Evolutionary conservation across 2,888 invertebrate species (phyloP).

Genomic region (Cancer borealis): DNA sequence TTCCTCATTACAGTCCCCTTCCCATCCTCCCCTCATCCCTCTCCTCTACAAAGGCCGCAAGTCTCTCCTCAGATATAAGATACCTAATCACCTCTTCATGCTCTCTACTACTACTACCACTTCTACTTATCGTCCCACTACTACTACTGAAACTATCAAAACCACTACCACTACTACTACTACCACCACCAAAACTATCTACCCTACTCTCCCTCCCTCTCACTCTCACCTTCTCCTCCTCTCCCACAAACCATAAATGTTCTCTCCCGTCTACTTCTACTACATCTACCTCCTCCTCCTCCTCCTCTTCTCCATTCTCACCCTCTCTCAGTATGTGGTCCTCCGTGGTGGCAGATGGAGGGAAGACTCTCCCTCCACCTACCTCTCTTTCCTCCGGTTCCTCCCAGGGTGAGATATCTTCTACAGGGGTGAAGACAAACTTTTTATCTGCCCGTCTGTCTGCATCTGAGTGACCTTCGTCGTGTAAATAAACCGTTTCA

Average conservation of each 20-base stretch:
- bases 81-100: neutral
- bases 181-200: neutral
- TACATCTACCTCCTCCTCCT: slow-evolving; percentile 16
- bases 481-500: neutral
- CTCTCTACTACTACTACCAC: neutral
- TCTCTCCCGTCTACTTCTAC: neutral
- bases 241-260: neutral
- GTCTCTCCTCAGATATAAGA: neutral
- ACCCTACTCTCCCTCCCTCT: neutral
- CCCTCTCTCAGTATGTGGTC: neutral
- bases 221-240: neutral
- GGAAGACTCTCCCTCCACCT: neutral
- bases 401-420: neutral
- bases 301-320: neutral
- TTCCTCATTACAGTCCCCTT: neutral
- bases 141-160: neutral
- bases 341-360: neutral
- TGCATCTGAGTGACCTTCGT: neutral
- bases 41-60: neutral
- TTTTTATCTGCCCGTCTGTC: neutral
- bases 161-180: neutral
- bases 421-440: neutral
- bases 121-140: neutral
- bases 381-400: neutral
- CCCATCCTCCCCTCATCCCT: neutral